Evolutionary conservation across 2,113 vertebrate genomes (phyloP), one percentile per base, ranked within the genome.

Genomic region (Rissa tridactyla): DNA sequence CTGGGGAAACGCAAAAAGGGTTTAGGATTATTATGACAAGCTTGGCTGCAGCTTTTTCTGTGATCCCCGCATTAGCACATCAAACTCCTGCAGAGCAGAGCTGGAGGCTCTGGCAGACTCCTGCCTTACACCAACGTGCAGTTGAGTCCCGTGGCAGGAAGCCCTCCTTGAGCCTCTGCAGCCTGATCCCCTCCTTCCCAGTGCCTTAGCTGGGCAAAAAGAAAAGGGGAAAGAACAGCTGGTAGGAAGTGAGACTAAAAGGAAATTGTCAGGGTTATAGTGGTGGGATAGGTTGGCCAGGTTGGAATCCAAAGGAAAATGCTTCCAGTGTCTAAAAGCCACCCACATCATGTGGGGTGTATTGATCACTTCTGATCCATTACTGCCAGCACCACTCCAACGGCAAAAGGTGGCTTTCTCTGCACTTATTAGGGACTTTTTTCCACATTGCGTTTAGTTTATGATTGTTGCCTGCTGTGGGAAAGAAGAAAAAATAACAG

Each of bases 91-190:
- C 60, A n/a, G 90, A 76, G 27, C 42, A 36, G 91, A 68, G 92
- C 92, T 86, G 92, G 69, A 72, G 83, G 90, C 77, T 93, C 26
- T 72, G 88, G 91, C 26, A 20, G 69, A 8, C 88, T 90, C 83
- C 88, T 90, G 87, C 86, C 80, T 71, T 27, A 11, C 71, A 15
- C 0, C 1, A 68, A 13, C 25, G 11, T 1, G 32, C 46, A 0
- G 10, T 8, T 5, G 65, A 72, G 83, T 40, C 55, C 62, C 55
- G 3, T 1, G 51, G 82, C 82, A 71, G 68, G 76, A 44, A 90
- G 21, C 85, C 62, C 51, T 85, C 71, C 76, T 65, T 4, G 26
- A 40, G 30, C 1, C 86, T 55, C 34, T 82, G 73, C 82, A 71
- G 61, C 4, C 65, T 22, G 47, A 69, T 73, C 60, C 55, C 8